Evolutionary conservation across 1,140 invertebrate genomes (phyloP).

Genomic region (Bombus affinis): DNA sequence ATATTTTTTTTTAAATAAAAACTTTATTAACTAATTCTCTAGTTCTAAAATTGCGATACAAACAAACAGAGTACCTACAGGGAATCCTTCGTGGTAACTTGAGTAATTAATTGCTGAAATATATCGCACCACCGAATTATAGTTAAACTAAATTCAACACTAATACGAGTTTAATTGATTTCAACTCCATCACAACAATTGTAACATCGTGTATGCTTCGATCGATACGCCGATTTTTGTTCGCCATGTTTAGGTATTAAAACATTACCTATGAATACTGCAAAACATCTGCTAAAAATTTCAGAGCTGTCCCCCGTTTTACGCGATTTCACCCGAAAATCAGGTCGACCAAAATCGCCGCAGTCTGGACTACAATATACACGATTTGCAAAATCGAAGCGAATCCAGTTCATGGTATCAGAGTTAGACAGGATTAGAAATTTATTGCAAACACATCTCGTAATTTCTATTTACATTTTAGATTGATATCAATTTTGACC

Average conservation of each 20-base stretch:
- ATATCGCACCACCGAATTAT: background rate
- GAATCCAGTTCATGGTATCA: background rate
- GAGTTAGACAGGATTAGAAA: background rate
- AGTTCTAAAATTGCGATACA: background rate
- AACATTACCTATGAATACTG: background rate
- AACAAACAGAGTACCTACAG: background rate
- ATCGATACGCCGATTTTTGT: background rate
- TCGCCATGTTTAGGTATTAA: background rate
- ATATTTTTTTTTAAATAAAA: too few species aligned
- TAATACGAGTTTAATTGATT: slow-evolving; percentile 15
- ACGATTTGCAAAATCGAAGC: background rate
- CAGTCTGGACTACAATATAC: background rate
- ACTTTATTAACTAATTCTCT: background rate
- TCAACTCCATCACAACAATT: background rate
- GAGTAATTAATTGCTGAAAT: slow-evolving; percentile 4
- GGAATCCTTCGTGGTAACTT: background rate
- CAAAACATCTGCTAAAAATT: background rate
- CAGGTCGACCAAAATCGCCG: background rate
- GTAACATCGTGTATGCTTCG: background rate
- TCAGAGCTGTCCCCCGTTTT: background rate
- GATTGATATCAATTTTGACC: too few species aligned
- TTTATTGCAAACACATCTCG: too few species aligned
- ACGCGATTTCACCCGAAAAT: background rate
- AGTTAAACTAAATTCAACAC: slow-evolving; percentile 11
- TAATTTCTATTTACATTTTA: too few species aligned